Evolutionary conservation across 2,888 invertebrate species (phyloP).

Genomic region (Nomada hirtipes): DNA sequence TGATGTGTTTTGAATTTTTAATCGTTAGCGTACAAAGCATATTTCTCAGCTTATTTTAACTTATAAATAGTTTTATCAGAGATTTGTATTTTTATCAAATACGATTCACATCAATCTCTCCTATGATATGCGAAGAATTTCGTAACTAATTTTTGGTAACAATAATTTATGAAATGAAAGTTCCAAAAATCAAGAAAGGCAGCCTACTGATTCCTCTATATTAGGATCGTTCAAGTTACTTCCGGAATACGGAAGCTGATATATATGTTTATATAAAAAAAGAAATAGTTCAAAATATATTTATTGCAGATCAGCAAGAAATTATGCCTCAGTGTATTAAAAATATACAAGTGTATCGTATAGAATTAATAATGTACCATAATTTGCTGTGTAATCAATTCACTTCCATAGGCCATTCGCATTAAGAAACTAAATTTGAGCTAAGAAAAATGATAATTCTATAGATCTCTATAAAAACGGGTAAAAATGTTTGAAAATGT

Average conservation of each 20-base stretch:
- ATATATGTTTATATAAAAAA: constrained; percentile 19
- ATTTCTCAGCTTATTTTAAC: constrained; percentile 6
- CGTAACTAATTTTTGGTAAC: constrained; percentile 39
- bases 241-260: constrained; percentile 36
- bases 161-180: constrained; percentile 30
- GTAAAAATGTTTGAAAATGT: constrained; percentile 19
- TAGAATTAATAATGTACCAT: constrained; percentile 47
- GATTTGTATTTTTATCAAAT: constrained; percentile 16
- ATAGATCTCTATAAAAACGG: constrained; percentile 19
- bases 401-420: constrained; percentile 31
- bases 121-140: constrained; percentile 40
- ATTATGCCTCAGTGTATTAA: constrained; percentile 37
- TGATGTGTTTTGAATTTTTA: constrained; percentile 15
- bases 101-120: constrained; percentile 15
- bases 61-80: constrained; percentile 27
- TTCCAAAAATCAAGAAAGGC: constrained; percentile 21
- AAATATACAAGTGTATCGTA: constrained; percentile 30
- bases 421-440: not conserved
- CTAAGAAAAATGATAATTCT: not conserved
- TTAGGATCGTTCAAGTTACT: constrained; percentile 35
- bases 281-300: constrained; percentile 49
- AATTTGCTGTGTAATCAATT: constrained; percentile 19
- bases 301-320: constrained; percentile 49
- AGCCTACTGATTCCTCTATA: not conserved
- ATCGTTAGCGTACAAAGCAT: constrained; percentile 23